Conservation (phyloP, 1,140 invertebrate genomes). For the Mylabris phalerata region DNA sequence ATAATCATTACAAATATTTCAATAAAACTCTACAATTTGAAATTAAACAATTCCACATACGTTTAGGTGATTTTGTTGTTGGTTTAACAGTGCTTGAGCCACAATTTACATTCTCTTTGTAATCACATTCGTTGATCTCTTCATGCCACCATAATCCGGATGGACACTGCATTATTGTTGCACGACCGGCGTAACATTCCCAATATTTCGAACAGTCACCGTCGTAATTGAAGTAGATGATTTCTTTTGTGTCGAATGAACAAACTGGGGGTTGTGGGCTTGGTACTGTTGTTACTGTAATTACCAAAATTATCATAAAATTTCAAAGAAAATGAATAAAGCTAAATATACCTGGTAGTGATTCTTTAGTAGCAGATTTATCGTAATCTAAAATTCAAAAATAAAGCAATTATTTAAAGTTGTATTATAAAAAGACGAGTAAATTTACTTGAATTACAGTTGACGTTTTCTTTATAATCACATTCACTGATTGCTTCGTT, state of each 20-base stretch:
- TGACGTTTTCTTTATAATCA: constrained; percentile 7
- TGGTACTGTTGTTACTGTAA: too few species aligned
- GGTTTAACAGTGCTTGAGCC: not conserved
- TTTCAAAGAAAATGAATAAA: too few species aligned
- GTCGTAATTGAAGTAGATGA: not conserved
- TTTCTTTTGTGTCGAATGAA: not conserved
- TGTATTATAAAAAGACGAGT: too few species aligned
- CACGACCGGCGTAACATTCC: not conserved
- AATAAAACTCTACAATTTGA: too few species aligned
- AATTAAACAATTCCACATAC: too few species aligned
- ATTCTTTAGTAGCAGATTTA: too few species aligned
- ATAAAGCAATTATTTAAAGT: too few species aligned
- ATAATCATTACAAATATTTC: too few species aligned
- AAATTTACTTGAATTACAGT: not conserved
- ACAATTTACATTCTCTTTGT: constrained; percentile 4
- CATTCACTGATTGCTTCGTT: constrained; percentile 9
- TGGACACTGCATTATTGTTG: not conserved
- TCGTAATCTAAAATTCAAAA: too few species aligned
- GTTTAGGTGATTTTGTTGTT: too few species aligned
- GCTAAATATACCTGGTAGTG: too few species aligned
- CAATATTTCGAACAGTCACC: constrained; percentile 12
- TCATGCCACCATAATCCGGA: constrained; percentile 4
- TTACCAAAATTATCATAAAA: too few species aligned
- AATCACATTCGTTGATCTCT: constrained; percentile 11
- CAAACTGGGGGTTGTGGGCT: not conserved